Evolutionary conservation across 35 echinoderm and acorn worm species (phyloP), one percentile per base, ranked within the genome.

Genomic region (Lytechinus pictus): DNA sequence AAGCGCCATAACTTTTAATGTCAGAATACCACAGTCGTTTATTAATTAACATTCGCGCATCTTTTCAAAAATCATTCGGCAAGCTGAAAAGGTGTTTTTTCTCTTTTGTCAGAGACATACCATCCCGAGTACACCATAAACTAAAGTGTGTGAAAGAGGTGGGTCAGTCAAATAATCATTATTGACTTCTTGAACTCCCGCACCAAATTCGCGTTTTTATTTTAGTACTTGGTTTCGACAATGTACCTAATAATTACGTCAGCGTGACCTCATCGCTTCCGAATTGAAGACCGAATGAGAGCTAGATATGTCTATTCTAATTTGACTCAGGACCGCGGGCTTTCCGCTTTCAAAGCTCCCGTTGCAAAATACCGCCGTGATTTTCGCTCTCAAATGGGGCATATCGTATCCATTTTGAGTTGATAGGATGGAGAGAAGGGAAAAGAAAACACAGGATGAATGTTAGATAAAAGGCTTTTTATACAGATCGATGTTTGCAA

Each of bases 281-380:
- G 66, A 79, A 79, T 16, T n/a, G 66, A 27, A 79, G 19, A 79
- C 66, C 66, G 19, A 24, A 79, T 24, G 66, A 79, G 16, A 24
- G 66, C 16, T 79, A 24, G 21, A 79, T 24, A 16, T 79, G 66
- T 79, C 66, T 4, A 79, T 79, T 79, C 66, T 79, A 79, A 79
- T 79, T 79, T n/a, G 66, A 79, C 66, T 8, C 16, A 79, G 66
- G 66, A 24, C 66, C 66, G 66, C 66, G 21, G 66, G 66, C 66
- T 79, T 79, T 79, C 66, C 66, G 66, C 66, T 79, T 79, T 79
- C 66, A 79, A 79, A 79, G 66, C 66, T 79, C 66, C 12, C 66
- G 66, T 79, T 79, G 16, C 66, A 24, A 79, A 79, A 24, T 79
- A 24, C 66, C 66, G 66, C 66, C 21, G 19, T 24, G 66, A 19